A percentile compares a stretch with the other conserved stretches of the same genome.
Evolutionary conservation across 2,113 vertebrate genomes (phyloP).

Genomic region (Podarcis raffonei): DNA sequence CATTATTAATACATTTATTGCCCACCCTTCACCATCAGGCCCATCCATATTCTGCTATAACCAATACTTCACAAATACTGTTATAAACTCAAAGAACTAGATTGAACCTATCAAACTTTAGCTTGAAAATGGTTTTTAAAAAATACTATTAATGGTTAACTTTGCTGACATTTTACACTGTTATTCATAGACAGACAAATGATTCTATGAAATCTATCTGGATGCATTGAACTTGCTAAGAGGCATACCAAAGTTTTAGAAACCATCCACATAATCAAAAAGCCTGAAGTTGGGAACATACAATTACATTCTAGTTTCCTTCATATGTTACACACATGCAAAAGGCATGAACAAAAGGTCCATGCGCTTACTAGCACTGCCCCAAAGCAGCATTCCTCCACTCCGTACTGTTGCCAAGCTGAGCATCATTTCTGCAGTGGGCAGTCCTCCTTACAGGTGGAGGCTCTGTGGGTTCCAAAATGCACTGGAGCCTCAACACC

Average conservation of each 20-base stretch:
- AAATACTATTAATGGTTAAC: not conserved
- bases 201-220: too few species aligned
- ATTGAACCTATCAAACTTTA: not conserved
- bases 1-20: too few species aligned
- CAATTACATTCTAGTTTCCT: not conserved
- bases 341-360: too few species aligned
- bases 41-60: not conserved
- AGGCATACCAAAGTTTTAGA: not conserved
- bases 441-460: too few species aligned
- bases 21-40: too few species aligned
- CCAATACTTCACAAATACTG: not conserved
- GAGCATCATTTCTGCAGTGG: too few species aligned
- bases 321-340: too few species aligned
- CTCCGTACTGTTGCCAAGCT: too few species aligned
- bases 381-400: too few species aligned
- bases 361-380: too few species aligned
- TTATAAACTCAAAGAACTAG: not conserved
- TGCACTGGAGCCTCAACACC: too few species aligned
- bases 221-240: not conserved
- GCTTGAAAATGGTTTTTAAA: not conserved
- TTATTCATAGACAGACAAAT: not conserved
- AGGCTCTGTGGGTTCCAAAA: too few species aligned
- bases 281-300: not conserved
- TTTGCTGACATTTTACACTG: not conserved
- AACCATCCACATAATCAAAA: not conserved